Evolutionary conservation across 1,140 invertebrate genomes (phyloP).

Genomic region (Aphelenchoides fujianensis): DNA sequence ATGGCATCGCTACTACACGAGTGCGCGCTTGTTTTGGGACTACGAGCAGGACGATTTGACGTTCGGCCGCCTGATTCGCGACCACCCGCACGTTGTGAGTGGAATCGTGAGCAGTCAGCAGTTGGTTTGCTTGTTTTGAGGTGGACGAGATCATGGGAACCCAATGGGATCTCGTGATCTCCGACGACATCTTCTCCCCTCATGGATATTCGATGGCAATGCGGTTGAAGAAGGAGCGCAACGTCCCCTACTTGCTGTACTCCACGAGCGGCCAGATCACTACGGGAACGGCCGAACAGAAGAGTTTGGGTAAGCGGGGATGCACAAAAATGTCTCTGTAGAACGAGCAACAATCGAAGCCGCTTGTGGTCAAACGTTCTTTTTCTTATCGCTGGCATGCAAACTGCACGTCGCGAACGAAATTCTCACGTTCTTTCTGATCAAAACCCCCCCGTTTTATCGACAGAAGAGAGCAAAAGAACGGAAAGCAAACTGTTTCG

Average conservation of each 20-base stretch:
- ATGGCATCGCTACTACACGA: background rate
- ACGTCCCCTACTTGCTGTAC: background rate
- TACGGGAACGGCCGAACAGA: background rate
- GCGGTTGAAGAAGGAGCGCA: background rate
- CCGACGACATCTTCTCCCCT: background rate
- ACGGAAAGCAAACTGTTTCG: no score
- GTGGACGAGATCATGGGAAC: background rate
- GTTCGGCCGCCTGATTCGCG: slow-evolving; percentile 1
- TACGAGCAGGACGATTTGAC: background rate
- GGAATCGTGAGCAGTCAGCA: no score
- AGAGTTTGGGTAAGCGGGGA: slow-evolving; percentile 1
- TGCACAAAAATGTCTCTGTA: no score
- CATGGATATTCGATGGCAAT: background rate
- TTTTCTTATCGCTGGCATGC: no score
- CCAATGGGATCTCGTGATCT: background rate
- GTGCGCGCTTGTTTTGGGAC: background rate
- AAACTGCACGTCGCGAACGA: no score
- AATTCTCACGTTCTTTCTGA: no score
- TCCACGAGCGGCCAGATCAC: background rate
- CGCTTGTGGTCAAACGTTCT: no score
- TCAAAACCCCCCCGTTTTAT: no score
- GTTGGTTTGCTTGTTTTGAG: background rate
- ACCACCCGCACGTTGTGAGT: background rate
- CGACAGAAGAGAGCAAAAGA: no score
- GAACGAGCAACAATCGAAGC: no score